phyloP scores from a whole-genome alignment of 2,888 invertebrate species.

The Acleris emargana region DNA sequence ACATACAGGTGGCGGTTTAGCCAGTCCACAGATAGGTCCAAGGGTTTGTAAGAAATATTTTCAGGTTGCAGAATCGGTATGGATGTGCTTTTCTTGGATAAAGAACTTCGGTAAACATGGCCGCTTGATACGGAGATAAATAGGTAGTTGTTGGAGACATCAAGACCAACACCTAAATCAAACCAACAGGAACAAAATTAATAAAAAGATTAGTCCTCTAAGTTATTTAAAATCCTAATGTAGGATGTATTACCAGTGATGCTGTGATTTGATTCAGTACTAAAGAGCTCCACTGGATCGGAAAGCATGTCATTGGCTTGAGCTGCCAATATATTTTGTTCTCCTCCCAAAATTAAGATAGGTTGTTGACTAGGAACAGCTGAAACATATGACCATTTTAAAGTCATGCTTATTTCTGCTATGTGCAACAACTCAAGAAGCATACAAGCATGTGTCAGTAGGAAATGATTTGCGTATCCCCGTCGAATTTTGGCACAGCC shows the following conservation, averaged over 20 bases:
- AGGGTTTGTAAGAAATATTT: conserved; percentile 85
- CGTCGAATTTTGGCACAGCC: too few relatives aligned
- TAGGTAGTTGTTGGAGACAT: conserved; percentile 88
- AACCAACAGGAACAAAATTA: background rate
- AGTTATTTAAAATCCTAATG: background rate
- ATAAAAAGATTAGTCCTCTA: too few relatives aligned
- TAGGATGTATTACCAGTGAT: conserved; percentile 64
- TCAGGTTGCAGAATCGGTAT: conserved; percentile 83
- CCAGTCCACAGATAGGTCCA: conserved; percentile 94
- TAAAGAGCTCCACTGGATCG: conserved; percentile 86
- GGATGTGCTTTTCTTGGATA: conserved; percentile 71
- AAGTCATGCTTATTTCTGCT: background rate
- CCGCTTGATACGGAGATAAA: conserved; percentile 91
- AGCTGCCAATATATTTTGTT: conserved; percentile 87
- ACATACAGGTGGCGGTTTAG: conserved; percentile 93
- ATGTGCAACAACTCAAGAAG: too few relatives aligned
- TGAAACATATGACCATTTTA: conserved; percentile 51
- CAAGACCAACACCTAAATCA: conserved; percentile 88
- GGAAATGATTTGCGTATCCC: too few relatives aligned
- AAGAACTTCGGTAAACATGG: conserved; percentile 82
- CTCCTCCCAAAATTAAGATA: conserved; percentile 87
- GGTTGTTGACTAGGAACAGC: conserved; percentile 88
- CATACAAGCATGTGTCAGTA: too few relatives aligned
- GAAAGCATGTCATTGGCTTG: conserved; percentile 86
- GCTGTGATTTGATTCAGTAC: conserved; percentile 67